Percentiles rank a stretch among this genome's conserved stretches.
These are phyloP conservation scores for Epinotia nisella DNA, from an alignment of 2,888 invertebrate genomes.

Conservation along the genomic window DNA sequence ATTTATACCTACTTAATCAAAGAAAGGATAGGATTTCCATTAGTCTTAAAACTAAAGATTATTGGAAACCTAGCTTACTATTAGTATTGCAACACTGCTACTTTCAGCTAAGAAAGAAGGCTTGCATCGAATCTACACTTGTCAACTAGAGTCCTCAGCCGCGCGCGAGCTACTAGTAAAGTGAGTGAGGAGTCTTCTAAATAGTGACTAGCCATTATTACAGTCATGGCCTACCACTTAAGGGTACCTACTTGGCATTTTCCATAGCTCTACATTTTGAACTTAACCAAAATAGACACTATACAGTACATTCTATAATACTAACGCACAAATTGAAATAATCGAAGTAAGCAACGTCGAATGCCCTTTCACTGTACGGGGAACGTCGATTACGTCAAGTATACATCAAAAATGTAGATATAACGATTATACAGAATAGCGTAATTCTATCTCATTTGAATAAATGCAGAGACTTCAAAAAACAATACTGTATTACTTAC, in stretches of 20 bases:
- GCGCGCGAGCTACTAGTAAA: conserved; percentile 40
- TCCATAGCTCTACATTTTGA: conserved; percentile 46
- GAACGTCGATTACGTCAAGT: conserved; percentile 29
- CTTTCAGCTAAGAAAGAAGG: conserved; percentile 76
- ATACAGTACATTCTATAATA: conserved; percentile 28
- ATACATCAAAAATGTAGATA: conserved; percentile 47
- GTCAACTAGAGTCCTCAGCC: conserved; percentile 28
- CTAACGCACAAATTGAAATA: conserved; percentile 34
- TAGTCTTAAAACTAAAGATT: conserved; percentile 74
- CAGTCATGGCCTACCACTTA: conserved; percentile 59
- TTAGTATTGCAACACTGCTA: conserved; percentile 66
- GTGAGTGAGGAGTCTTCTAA: conserved; percentile 48
- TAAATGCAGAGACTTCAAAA: conserved; percentile 80
- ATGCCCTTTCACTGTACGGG: conserved; percentile 44
- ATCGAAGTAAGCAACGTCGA: conserved; percentile 38
- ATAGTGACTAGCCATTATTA: conserved; percentile 64
- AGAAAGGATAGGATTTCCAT: conserved; percentile 69
- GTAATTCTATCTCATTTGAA: conserved; percentile 73
- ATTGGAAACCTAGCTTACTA: conserved; percentile 70
- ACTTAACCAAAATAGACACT: conserved; percentile 45
- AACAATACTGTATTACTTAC: conserved; percentile 61
- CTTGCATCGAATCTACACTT: conserved; percentile 60
- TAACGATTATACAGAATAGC: conserved; percentile 62
- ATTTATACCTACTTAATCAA: conserved; percentile 52
- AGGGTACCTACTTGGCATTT: conserved; percentile 49